Evolutionary conservation across 2,113 vertebrate genomes (phyloP), one percentile per base, ranked within the genome.

Genomic region (Hystrix brachyura): DNA sequence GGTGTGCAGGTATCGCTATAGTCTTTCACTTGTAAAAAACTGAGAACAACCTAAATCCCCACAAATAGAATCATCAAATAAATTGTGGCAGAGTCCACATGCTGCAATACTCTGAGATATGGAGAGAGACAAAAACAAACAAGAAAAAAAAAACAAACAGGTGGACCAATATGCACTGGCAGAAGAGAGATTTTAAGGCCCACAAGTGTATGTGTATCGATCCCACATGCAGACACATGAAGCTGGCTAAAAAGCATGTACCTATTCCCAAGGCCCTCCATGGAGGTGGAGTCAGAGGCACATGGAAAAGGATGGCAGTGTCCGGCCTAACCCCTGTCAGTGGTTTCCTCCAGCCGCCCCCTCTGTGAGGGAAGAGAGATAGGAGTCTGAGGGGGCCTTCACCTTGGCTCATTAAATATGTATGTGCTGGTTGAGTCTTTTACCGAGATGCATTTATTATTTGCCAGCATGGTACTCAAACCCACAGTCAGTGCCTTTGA

Each of bases 201-300:
- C 32, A 64, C 2, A 13, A 18, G 23, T 7, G 6, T 7, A 4
- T 34, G 10, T 4, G 7, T 32, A 17, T 0, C 34, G 11, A 48
- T 27, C 64, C 48, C 17, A 55, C 21, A 1, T 32, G 9, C 1
- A 59, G 62, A 25, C 1, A 0, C 43, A 1, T 4, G 4, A 27
- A 72, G 84, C 62, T 11, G 25, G n/a, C 53, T 3, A 18, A 25
- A 23, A 88, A 78, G 46, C 1, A 3, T 1, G 12, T 3, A 11
- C 21, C 80, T 12, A 25, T 5, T 53, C 51, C 13, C 67, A 87
- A 67, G 59, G 29, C 34, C 29, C 9, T 0, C 13, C 2, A 11
- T 0, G 1, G n/a, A 48, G 0, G 8, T 0, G 1, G n/a, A 48
- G 0, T 32, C n/a, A 19, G 43, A 51, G 84, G 27, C 34, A 5